Conservation (phyloP, 53 echinoderm and acorn worm species). For the Crossaster papposus region DNA sequence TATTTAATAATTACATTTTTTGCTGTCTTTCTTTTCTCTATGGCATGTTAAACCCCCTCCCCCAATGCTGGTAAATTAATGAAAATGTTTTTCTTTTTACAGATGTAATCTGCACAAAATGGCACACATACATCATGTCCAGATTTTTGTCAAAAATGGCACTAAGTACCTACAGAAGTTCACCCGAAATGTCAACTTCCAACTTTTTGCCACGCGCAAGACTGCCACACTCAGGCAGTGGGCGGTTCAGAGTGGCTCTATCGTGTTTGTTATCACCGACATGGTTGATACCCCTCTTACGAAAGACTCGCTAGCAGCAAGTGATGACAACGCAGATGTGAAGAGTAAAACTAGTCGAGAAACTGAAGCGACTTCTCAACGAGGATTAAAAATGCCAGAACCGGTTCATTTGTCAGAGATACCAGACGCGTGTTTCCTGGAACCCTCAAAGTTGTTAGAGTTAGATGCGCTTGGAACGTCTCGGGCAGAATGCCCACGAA, state of each 20-base stretch:
- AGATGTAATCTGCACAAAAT: neutral
- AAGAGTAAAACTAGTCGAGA: neutral
- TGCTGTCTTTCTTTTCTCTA: no score
- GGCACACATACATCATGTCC: conserved; percentile 82
- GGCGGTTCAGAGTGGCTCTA: conserved; percentile 81
- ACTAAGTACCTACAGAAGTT: conserved; percentile 73
- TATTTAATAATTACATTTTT: no score
- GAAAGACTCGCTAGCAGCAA: neutral
- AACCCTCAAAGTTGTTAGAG: neutral
- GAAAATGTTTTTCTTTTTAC: neutral
- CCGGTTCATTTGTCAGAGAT: neutral
- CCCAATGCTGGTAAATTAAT: no score
- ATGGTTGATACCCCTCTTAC: neutral
- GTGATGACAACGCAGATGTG: neutral
- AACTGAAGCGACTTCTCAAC: neutral
- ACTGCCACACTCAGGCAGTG: conserved; percentile 74
- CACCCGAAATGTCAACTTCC: conserved; percentile 75
- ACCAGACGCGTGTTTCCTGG: conserved; percentile 49
- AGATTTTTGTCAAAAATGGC: conserved; percentile 78
- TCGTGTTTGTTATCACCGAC: conserved; percentile 79
- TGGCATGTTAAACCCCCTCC: no score
- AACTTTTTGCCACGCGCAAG: conserved; percentile 77
- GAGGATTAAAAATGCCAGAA: neutral
- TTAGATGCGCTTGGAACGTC: no score
- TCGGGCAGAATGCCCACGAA: neutral